Conservation (phyloP, 2,888 invertebrate genomes). For the Apoderus coryli region DNA sequence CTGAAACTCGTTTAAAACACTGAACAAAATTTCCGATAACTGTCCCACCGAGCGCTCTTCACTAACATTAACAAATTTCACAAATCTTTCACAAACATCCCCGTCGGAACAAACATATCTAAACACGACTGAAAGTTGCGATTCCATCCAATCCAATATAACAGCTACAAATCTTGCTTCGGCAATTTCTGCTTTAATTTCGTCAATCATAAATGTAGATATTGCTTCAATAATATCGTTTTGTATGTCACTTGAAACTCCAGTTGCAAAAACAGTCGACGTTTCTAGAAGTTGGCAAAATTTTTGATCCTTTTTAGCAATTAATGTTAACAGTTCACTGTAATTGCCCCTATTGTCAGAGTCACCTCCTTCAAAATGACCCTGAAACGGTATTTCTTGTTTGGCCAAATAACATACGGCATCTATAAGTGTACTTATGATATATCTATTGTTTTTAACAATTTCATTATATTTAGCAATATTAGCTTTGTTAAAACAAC, state of each 20-base stretch:
- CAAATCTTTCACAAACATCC: conserved; percentile 10
- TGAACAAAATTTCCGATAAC: conserved; percentile 7
- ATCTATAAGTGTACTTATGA: conserved; percentile 10
- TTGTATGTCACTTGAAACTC: conserved; percentile 12
- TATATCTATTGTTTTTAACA: conserved; percentile 6
- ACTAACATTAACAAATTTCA: conserved; percentile 7
- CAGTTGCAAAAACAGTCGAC: conserved; percentile 11
- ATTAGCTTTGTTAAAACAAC: conserved; percentile 9
- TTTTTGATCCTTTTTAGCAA: conserved; percentile 8
- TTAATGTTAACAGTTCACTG: conserved; percentile 5
- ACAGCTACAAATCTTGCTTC: conserved; percentile 10
- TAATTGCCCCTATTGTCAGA: conserved; percentile 6
- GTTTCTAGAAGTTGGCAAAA: conserved; percentile 10
- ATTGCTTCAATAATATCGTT: conserved; percentile 11
- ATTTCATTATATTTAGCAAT: conserved; percentile 7
- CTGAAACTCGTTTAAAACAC: conserved; percentile 7
- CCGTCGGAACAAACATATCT: conserved; percentile 8
- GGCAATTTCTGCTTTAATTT: conserved; percentile 11
- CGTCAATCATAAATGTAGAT: conserved; percentile 12
- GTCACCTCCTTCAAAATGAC: conserved; percentile 2
- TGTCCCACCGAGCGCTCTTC: conserved; percentile 3
- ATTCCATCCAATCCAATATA: conserved; percentile 12
- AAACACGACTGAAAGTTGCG: conserved; percentile 10
- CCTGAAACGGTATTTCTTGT: conserved; percentile 4
- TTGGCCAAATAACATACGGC: conserved; percentile 8